phyloP scores from a whole-genome alignment of 1,140 invertebrate genomes.

The Caenorhabditis remanei region DNA sequence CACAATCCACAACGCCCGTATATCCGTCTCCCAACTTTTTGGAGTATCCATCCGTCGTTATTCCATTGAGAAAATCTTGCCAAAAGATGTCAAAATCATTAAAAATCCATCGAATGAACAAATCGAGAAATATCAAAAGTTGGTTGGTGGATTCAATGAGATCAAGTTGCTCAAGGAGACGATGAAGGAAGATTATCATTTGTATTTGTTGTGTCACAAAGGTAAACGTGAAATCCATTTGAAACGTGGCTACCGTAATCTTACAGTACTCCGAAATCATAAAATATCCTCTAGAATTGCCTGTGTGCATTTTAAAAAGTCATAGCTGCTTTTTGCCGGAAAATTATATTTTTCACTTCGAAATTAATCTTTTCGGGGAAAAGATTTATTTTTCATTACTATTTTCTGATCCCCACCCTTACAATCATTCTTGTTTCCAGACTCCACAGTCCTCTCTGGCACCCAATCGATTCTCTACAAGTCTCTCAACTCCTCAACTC shows the following conservation, averaged over 20 bases:
- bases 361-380: too few relatives aligned
- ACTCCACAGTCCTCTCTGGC: background rate
- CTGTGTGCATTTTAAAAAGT: too few relatives aligned
- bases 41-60: background rate
- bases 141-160: background rate
- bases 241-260: too few relatives aligned
- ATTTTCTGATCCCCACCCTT: background rate
- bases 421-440: background rate
- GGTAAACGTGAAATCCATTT: background rate
- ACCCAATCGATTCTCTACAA: slow-evolving; percentile 26
- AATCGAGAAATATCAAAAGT: slow-evolving; percentile 14
- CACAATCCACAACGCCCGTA: background rate
- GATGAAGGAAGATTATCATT: slow-evolving; percentile 5
- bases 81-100: background rate
- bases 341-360: too few relatives aligned
- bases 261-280: too few relatives aligned
- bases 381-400: too few relatives aligned
- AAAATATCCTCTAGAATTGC: too few relatives aligned
- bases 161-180: slow-evolving; percentile 10
- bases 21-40: background rate
- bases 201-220: slow-evolving; percentile 24
- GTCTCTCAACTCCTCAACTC: background rate
- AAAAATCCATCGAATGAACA: slow-evolving; percentile 4
- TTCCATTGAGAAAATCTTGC: background rate
- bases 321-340: too few relatives aligned